Conservation (phyloP, 2,113 vertebrate genomes). For the Anseranas semipalmata region DNA sequence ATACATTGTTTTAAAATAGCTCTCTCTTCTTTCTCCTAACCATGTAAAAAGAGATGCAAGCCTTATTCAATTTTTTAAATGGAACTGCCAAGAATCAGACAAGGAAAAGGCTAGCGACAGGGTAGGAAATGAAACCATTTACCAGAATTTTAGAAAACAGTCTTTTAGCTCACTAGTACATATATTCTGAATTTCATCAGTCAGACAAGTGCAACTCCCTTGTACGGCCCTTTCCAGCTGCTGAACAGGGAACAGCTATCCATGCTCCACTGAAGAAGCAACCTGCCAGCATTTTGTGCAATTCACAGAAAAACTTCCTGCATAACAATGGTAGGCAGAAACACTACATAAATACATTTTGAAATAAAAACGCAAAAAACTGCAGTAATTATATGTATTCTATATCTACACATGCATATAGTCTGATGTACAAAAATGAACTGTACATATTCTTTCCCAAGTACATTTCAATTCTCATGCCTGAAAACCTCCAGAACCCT, state of each 20-base stretch:
- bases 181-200: neutral
- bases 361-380: no score
- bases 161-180: neutral
- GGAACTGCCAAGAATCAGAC: neutral
- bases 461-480: neutral
- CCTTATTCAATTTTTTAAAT: neutral
- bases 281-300: neutral
- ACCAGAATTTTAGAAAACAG: neutral
- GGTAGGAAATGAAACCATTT: neutral
- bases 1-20: neutral
- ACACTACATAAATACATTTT: neutral
- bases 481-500: neutral
- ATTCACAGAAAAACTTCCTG: neutral
- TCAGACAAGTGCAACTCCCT: accelerated
- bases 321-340: neutral
- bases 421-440: neutral
- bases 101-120: neutral
- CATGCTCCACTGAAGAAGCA: neutral
- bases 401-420: neutral
- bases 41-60: neutral
- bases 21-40: neutral
- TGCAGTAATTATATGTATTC: neutral
- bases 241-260: neutral
- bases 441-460: neutral
- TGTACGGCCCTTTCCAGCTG: neutral